A percentile compares a stretch with the other conserved stretches of the same genome.
Conservation (phyloP, 2,113 vertebrate genomes). For the Promerops cafer region DNA sequence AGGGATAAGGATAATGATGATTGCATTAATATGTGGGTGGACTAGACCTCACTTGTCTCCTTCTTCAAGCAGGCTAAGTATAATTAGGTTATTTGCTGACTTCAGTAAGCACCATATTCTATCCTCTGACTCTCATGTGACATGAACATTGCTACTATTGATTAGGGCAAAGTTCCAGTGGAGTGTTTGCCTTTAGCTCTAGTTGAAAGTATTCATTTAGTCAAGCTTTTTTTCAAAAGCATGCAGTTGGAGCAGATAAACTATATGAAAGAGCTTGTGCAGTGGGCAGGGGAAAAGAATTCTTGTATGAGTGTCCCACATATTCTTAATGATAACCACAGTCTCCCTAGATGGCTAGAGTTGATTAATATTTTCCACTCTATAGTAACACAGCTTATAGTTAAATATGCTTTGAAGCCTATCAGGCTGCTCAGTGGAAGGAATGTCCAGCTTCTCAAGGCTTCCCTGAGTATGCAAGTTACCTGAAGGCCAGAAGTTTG, state of each 20-base stretch:
- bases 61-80: slow-evolving; percentile 34
- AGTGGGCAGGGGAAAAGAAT: not conserved
- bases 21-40: slow-evolving; percentile 9
- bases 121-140: slow-evolving; percentile 55
- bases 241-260: slow-evolving; percentile 6
- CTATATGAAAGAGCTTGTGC: not conserved
- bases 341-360: slow-evolving; percentile 8
- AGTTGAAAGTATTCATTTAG: slow-evolving; percentile 49
- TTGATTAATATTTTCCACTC: slow-evolving; percentile 22
- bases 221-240: slow-evolving; percentile 28
- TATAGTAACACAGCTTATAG: not conserved
- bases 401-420: slow-evolving; percentile 35
- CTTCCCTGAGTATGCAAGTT: not conserved
- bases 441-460: slow-evolving; percentile 36
- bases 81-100: slow-evolving; percentile 51
- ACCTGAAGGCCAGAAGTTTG: not conserved
- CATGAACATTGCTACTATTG: slow-evolving; percentile 78
- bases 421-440: not conserved
- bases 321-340: slow-evolving; percentile 25
- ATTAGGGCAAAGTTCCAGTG: slow-evolving; percentile 78
- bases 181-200: slow-evolving; percentile 59
- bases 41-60: slow-evolving; percentile 11
- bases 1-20: not conserved
- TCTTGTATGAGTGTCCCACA: not conserved
- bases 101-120: slow-evolving; percentile 31